Conservation (phyloP, 2,888 invertebrate genomes). For the Heliconius charithonia region DNA sequence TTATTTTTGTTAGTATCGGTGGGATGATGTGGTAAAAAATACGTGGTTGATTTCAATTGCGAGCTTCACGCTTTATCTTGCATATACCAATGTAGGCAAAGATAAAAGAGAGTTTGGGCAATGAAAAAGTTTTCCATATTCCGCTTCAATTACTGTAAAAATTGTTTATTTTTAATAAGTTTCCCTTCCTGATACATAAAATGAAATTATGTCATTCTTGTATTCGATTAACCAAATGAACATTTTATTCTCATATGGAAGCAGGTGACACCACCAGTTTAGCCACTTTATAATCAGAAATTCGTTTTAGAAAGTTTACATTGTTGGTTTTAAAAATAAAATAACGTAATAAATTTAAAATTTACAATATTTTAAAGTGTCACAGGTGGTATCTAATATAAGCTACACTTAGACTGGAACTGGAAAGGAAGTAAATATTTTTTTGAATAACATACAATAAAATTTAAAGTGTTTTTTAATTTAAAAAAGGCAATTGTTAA, state of each 20-base stretch:
- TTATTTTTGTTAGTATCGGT: neutral
- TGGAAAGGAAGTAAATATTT: too few relatives aligned
- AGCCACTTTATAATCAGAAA: neutral
- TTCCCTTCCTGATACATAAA: too few relatives aligned
- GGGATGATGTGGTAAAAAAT: neutral
- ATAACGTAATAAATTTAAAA: neutral
- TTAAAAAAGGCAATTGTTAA: too few relatives aligned
- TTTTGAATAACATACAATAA: too few relatives aligned
- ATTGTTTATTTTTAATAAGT: neutral
- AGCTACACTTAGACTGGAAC: too few relatives aligned
- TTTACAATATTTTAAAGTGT: too few relatives aligned
- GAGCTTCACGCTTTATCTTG: neutral
- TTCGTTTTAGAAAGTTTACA: neutral
- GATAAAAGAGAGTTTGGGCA: too few relatives aligned
- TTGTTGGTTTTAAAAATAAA: neutral
- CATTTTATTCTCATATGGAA: neutral
- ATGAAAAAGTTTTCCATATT: too few relatives aligned
- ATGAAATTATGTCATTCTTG: neutral
- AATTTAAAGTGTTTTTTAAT: too few relatives aligned
- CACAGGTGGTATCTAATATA: too few relatives aligned
- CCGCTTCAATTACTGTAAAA: neutral
- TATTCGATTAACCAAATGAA: neutral
- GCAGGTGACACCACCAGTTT: neutral
- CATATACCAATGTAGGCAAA: too few relatives aligned
- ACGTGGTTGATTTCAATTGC: too few relatives aligned